phyloP scores from a whole-genome alignment of 2,888 invertebrate species.

The Macropis europaea region DNA sequence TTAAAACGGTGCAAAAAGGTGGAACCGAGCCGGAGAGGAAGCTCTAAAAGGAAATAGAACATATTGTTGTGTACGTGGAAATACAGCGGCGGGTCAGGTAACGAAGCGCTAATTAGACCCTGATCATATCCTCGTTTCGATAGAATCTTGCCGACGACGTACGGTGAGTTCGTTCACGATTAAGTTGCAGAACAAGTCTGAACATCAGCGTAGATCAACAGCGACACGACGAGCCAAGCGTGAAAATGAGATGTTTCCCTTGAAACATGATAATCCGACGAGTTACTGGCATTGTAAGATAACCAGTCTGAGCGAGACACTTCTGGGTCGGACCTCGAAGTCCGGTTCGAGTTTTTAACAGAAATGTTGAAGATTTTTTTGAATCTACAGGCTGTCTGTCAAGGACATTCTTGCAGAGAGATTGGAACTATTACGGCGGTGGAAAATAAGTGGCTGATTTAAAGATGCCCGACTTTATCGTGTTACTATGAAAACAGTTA shows the following conservation, averaged over 20 bases:
- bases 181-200: conserved; percentile 47
- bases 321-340: too few relatives aligned
- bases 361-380: too few relatives aligned
- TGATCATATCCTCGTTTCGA: conserved; percentile 51
- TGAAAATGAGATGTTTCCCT: conserved; percentile 50
- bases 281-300: too few relatives aligned
- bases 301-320: too few relatives aligned
- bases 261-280: neutral
- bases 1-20: conserved; percentile 13
- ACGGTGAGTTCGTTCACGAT: conserved; percentile 40
- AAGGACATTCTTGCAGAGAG: too few relatives aligned
- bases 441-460: too few relatives aligned
- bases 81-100: conserved; percentile 31
- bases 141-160: conserved; percentile 47
- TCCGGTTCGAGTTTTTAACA: too few relatives aligned
- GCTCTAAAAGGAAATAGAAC: neutral
- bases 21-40: conserved; percentile 13
- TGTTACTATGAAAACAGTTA: too few relatives aligned
- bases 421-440: too few relatives aligned
- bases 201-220: conserved; percentile 44
- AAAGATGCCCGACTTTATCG: too few relatives aligned
- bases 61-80: conserved; percentile 1
- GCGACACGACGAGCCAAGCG: conserved; percentile 34
- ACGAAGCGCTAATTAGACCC: conserved; percentile 53
- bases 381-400: too few relatives aligned